Percentiles rank a stretch among this genome's conserved stretches.
These are phyloP conservation scores for Actinia tenebrosa DNA, from an alignment of 64 coral and sea anemone species.

Conservation along the genomic window DNA sequence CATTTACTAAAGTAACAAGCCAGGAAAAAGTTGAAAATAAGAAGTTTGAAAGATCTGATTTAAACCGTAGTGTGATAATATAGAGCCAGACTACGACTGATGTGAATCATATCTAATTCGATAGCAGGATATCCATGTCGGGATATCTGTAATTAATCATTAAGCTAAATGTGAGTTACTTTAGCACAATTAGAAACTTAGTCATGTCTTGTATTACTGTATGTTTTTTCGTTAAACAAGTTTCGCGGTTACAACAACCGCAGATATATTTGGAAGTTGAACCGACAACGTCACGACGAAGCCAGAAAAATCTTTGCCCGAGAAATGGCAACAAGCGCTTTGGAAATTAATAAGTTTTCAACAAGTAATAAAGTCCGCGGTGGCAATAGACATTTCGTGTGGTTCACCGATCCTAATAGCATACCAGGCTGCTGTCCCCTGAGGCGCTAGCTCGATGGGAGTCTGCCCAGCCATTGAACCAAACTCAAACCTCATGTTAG, in stretches of 20 bases:
- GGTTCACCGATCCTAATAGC: not conserved
- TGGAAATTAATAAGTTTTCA: not conserved
- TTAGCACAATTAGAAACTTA: too few relatives aligned
- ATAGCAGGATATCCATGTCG: too few relatives aligned
- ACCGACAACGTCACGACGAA: not conserved
- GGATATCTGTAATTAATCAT: too few relatives aligned
- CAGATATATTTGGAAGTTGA: too few relatives aligned
- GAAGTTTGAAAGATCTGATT: too few relatives aligned
- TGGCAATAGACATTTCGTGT: not conserved
- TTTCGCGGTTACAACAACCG: too few relatives aligned
- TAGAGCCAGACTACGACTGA: too few relatives aligned
- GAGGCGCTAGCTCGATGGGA: not conserved
- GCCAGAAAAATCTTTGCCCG: not conserved
- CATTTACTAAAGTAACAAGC: not conserved
- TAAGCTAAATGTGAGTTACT: too few relatives aligned
- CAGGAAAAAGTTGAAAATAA: not conserved
- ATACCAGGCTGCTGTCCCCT: not conserved
- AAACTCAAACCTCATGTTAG: not conserved
- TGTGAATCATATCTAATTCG: too few relatives aligned
- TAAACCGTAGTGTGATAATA: too few relatives aligned
- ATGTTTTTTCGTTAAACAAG: too few relatives aligned
- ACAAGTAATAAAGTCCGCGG: not conserved
- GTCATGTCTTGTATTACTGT: too few relatives aligned
- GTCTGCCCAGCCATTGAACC: not conserved
- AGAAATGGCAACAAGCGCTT: not conserved